A percentile compares a stretch with the other conserved stretches of the same genome.
phyloP scores from a whole-genome alignment of 2,797 vertebrate species.

The Prunella strophiata region DNA sequence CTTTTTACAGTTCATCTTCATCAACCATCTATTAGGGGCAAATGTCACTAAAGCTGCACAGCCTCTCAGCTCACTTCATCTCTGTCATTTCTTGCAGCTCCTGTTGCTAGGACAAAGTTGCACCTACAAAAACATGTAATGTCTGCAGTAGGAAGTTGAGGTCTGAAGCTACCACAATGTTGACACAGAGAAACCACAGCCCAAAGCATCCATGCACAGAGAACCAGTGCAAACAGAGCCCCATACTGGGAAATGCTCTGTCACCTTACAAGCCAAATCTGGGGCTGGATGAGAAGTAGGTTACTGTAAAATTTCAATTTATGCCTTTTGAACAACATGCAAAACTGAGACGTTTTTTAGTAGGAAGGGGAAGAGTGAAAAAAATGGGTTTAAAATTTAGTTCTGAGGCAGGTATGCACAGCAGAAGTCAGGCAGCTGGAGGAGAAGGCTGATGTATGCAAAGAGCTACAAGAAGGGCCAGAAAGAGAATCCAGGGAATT shows the following conservation, averaged over 20 bases:
- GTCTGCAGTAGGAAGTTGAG: slow-evolving; percentile 39
- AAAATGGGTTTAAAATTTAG: not conserved
- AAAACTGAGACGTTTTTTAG: not conserved
- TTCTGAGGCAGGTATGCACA: not conserved
- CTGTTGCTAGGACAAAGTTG: not conserved
- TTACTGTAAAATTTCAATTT: not conserved
- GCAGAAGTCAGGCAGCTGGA: not conserved
- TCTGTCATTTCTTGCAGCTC: not conserved
- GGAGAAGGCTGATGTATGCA: not conserved
- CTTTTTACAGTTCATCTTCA: not conserved
- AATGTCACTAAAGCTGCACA: not conserved
- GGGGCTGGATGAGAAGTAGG: not conserved
- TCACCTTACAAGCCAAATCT: not conserved
- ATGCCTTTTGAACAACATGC: not conserved
- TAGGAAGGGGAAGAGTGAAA: not conserved
- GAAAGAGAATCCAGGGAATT: not conserved
- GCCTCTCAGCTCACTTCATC: not conserved
- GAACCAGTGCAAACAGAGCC: not conserved
- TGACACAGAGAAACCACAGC: slow-evolving; percentile 33
- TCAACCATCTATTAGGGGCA: not conserved
- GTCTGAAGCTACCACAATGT: not conserved
- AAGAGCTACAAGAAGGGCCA: accelerated
- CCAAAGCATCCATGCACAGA: not conserved
- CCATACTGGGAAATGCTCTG: not conserved
- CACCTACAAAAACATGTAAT: not conserved